Base-by-base conservation (phyloP, 2,113 vertebrate genomes). In the Neoarius graeffei region DNA sequence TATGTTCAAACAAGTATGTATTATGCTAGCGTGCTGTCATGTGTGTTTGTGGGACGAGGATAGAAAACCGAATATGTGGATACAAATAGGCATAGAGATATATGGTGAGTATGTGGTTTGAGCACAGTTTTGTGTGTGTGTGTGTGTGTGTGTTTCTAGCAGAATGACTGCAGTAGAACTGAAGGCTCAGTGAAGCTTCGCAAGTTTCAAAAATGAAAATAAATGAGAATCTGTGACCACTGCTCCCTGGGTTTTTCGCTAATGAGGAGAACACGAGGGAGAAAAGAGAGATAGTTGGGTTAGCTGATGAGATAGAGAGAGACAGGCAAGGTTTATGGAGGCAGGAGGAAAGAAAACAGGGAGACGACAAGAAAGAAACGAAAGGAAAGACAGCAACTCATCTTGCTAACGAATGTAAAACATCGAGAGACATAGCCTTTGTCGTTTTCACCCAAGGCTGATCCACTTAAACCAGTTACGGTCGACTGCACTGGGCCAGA, bases 151-250 rank as follows among this genome's bases (percentile, higher is more conserved):
- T 86, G 57, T 86, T 87, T 89, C 52, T 76, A 88, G 89, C 35
- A 94, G 93, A 94, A 93, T 94, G 94, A 95, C 94, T 69, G 92
- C 93, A 91, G 92, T 84, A 27, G 84, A 88, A 85, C 79, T 85
- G 80, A 79, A 94, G 94, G 94, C 94, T 94, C 94, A 94, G 92
- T 93, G 93, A 92, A 94, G 94, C 95, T 94, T 93, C 91, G 92
- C 93, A 92, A 93, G 92, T 95, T 95, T 95, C 92, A 48, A 81
- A 95, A 95, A 95, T 95, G 94, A 95, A 95, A 95, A 95, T 95
- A 96, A 95, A 96, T 96, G 95, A 95, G 94, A 95, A 94, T 92
- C 94, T 94, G 93, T 95, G 94, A 94, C 94, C 94, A 90, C 93
- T 92, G 91, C 94, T 95, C 94, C 93, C 94, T 92, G 93, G 93